Base-by-base conservation (phyloP, 2,797 vertebrate species). In the Protosalanx chinensis region DNA sequence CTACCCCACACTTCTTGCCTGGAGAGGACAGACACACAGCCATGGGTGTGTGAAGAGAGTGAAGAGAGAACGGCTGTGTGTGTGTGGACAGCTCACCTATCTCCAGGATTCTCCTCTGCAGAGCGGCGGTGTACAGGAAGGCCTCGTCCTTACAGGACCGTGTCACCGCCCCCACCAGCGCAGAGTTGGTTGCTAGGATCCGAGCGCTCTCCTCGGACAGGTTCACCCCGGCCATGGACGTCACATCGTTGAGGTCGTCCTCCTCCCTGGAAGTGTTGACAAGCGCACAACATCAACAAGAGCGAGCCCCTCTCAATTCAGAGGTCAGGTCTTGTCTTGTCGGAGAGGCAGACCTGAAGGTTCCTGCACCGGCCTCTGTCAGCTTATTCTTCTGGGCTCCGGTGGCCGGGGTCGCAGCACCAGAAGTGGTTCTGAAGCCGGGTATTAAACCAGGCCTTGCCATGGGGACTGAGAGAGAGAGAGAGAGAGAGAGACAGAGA, bases 221-320 rank as follows among this genome's bases (percentile, higher is more conserved):
- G 89, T 98, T 99, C 30, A 98, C 98, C 63, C 98, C 98, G 0
- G 98, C 97, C 98, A 99, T 99, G 1, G 97, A 98, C 1, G 97
- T 96, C 75, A 99, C 98, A 1, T 99, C 98, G 0, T 98, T 98
- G 83, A 99, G 96, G 87, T 99, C 97, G 1, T 99, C 98, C 0
- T 99, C 96, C 51, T 99, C 97, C 91, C 98, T 99, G 88, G 20
- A 41, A 71, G 78, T 5, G 70, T 98, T 87, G 18, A 41, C 73
- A 79, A 6, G 72, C 4, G 66, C 53, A 37, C 62, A 69, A 13
- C 10, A 46, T 46, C 41, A 46, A 12, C 41, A 13, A 46, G 10
- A 12, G 1, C 23, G 27, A 8, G 32, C 18, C 59, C 41, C 41
- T 12, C 13, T 8, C 41, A 1, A 46, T 46, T 46, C 41, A 46